These are phyloP conservation scores for Gadus macrocephalus DNA, from an alignment of 2,113 vertebrate genomes.

Conservation along the genomic window DNA sequence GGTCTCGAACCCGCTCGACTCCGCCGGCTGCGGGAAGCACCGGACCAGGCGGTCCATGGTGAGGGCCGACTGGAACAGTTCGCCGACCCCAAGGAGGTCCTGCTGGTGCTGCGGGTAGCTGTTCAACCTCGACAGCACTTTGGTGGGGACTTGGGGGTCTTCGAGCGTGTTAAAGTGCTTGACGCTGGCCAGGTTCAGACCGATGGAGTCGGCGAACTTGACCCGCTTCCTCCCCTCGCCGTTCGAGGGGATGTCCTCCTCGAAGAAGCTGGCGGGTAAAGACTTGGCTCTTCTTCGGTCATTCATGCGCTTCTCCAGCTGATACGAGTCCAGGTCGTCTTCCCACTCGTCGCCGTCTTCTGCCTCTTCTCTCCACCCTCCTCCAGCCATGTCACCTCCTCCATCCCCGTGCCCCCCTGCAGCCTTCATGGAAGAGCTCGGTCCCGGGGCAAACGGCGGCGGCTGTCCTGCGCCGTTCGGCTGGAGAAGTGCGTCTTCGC, in stretches of 20 bases:
- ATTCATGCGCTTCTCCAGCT: constrained; percentile 47
- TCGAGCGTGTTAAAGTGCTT: constrained; percentile 83
- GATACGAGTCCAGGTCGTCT: constrained; percentile 48
- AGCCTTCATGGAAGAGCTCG: not conserved
- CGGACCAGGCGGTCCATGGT: constrained; percentile 43
- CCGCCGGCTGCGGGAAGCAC: constrained; percentile 52
- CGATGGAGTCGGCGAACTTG: constrained; percentile 86
- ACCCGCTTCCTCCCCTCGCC: constrained; percentile 81
- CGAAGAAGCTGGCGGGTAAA: constrained; percentile 57
- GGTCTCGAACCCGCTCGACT: constrained; percentile 32
- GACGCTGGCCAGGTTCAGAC: constrained; percentile 81
- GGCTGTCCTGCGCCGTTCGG: not conserved
- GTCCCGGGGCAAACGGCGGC: not conserved
- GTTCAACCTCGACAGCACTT: constrained; percentile 73
- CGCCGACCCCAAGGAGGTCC: constrained; percentile 32
- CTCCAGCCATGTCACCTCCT: not conserved
- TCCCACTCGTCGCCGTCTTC: constrained; percentile 48
- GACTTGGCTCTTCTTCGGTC: constrained; percentile 67
- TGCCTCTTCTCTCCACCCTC: constrained; percentile 28
- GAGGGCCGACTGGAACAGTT: constrained; percentile 22
- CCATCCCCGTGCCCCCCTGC: not conserved
- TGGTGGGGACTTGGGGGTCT: constrained; percentile 78
- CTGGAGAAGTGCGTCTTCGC: not conserved
- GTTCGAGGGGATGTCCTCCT: constrained; percentile 9
- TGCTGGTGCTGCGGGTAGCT: constrained; percentile 63